These are phyloP conservation scores for Adrianichthys oophorus DNA, from an alignment of 2,797 vertebrate genomes.

Conservation along the genomic window DNA sequence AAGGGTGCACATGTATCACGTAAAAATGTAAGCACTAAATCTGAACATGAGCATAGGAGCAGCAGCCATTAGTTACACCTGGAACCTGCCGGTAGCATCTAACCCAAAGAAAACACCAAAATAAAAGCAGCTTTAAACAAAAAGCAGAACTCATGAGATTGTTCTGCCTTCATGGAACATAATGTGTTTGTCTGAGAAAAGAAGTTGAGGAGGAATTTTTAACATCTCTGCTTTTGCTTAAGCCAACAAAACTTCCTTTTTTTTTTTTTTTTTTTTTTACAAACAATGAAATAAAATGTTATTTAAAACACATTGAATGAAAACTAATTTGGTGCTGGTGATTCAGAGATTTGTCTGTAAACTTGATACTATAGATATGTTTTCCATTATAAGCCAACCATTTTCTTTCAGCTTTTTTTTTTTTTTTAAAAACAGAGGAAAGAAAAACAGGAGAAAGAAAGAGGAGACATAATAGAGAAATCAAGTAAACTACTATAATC, in stretches of 20 bases:
- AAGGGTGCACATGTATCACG: too few species aligned
- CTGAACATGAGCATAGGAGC: constrained; percentile 68
- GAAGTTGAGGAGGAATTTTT: constrained; percentile 22
- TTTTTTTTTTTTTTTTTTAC: too few species aligned
- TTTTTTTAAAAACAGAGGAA: neutral
- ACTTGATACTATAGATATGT: neutral
- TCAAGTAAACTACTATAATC: neutral
- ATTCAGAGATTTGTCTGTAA: constrained; percentile 15
- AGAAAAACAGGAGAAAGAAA: neutral
- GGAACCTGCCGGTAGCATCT: constrained; percentile 47
- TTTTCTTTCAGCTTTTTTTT: neutral
- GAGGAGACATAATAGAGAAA: neutral
- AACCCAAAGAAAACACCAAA: constrained; percentile 34
- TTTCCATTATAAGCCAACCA: neutral
- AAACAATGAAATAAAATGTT: constrained; percentile 22
- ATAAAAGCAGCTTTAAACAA: constrained; percentile 34
- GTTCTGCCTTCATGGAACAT: constrained; percentile 41
- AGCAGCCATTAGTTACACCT: constrained; percentile 56
- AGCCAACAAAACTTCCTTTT: constrained; percentile 20
- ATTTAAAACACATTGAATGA: constrained; percentile 26
- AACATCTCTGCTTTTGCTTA: constrained; percentile 18
- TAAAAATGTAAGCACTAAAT: constrained; percentile 29
- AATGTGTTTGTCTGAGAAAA: constrained; percentile 35
- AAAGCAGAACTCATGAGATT: constrained; percentile 32
- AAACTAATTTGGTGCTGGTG: constrained; percentile 22